Conservation (phyloP, 2,888 invertebrate genomes). For the Chaetoderma sp. region DNA sequence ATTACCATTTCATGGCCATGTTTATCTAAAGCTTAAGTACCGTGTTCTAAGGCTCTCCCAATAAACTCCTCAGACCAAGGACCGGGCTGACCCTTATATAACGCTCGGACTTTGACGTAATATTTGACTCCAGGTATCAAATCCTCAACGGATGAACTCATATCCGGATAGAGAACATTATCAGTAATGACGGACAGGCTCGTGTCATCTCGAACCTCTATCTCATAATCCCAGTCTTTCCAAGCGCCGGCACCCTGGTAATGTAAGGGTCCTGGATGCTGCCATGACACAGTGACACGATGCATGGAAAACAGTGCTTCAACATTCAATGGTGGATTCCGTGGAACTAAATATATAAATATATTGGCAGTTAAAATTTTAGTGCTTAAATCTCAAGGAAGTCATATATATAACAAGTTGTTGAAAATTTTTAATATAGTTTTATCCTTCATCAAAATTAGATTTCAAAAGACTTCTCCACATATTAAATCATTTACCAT, state of each 20-base stretch:
- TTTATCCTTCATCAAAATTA: no score
- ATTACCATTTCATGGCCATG: background rate
- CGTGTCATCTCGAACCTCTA: slow-evolving; percentile 71
- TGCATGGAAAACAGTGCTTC: slow-evolving; percentile 80
- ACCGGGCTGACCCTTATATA: slow-evolving; percentile 80
- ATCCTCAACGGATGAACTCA: slow-evolving; percentile 68
- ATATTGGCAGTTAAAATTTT: no score
- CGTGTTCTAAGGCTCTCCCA: slow-evolving; percentile 74
- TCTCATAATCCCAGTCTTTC: slow-evolving; percentile 84
- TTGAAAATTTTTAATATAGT: no score
- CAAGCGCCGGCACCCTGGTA: slow-evolving; percentile 74
- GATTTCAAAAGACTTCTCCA: no score
- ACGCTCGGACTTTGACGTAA: slow-evolving; percentile 83
- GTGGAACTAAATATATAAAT: slow-evolving; percentile 79
- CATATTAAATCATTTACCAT: no score
- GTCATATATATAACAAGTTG: no score
- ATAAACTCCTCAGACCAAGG: slow-evolving; percentile 83
- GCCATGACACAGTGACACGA: slow-evolving; percentile 85
- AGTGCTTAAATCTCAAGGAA: no score
- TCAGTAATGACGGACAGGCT: slow-evolving; percentile 24
- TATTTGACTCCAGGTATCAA: slow-evolving; percentile 81
- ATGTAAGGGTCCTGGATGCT: slow-evolving; percentile 76
- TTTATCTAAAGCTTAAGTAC: slow-evolving; percentile 36
- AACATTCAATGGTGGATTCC: slow-evolving; percentile 82
- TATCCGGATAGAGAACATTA: slow-evolving; percentile 33